Base-by-base conservation (phyloP, 2,797 vertebrate genomes). In the Sebastes steindachneri region DNA sequence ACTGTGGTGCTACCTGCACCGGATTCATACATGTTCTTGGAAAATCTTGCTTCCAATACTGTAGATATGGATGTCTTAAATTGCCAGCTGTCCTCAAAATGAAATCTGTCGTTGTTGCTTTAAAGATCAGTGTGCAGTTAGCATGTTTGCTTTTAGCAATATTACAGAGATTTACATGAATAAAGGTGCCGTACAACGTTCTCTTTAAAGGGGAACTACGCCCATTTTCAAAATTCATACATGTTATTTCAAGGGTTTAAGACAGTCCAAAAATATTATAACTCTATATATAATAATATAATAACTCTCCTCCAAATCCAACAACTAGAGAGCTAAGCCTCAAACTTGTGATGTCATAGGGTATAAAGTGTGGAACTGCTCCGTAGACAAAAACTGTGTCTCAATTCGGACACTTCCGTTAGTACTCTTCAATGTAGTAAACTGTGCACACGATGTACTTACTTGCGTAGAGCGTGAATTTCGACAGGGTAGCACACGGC, bases 21-120 rank as follows among this genome's bases (percentile, higher is more conserved):
- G 70, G 11, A 74, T 51, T 78, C 28, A 48, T 62, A 14, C 57
- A 26, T 26, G 9, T 25, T 80, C 68, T 58, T 75, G 3, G 66
- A 9, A 9, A 70, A 1, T 57, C 17, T 59, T 41, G 45, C 64
- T 19, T 55, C 65, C 37, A 58, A 77, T 73, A 64, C 58, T 41
- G 45, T 26, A 17, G 41, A 72, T 25, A 74, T 79, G 58, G 23
- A 82, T 31, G 25, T 37, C 26, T 72, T 68, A 21, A 79, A 77
- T 33, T 54, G 37, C 14, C 63, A 73, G 67, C 28, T 72, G 63
- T 58, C 41, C 59, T 64, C 23, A 26, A 29, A 79, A 77, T 55
- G 3, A 60, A 79, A 58, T 53, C 12, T 51, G 11, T 68, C 9
- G 25, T 12, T 71, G 19, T 26, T 64, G 35, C 67, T 68, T 26